Evolutionary conservation across 2,797 vertebrate species (phyloP).

Genomic region (Echiichthys vipera): DNA sequence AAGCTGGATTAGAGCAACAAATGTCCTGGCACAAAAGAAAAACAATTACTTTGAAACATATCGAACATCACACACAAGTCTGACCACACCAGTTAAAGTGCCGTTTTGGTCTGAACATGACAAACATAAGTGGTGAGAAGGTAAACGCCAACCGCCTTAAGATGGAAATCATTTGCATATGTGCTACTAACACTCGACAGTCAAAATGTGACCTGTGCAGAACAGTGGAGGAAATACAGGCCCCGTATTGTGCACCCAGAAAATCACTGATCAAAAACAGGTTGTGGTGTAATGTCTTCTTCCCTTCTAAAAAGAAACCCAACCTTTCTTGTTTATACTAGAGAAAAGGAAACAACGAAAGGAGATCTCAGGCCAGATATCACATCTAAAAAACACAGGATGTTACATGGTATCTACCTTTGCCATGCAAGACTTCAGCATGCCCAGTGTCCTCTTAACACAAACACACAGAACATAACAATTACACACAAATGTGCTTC

Average conservation of each 20-base stretch:
- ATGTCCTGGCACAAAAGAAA: conserved; percentile 15
- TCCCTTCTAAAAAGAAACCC: conserved; percentile 8
- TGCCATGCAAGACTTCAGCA: conserved; percentile 1
- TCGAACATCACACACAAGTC: not conserved
- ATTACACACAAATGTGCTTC: not conserved
- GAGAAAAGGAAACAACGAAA: conserved; percentile 17
- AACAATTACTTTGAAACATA: conserved; percentile 29
- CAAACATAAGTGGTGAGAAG: not conserved
- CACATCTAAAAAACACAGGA: conserved; percentile 5
- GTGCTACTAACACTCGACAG: conserved; percentile 10
- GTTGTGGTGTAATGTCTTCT: conserved; percentile 36
- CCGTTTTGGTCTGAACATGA: not conserved
- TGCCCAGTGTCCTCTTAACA: not conserved
- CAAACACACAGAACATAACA: conserved; percentile 4
- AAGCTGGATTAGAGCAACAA: conserved; percentile 38
- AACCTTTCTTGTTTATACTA: not conserved
- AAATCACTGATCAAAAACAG: conserved; percentile 57
- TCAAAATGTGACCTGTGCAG: conserved; percentile 22
- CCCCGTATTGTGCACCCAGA: conserved; percentile 26
- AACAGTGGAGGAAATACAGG: conserved; percentile 31
- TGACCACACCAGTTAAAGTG: not conserved
- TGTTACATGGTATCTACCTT: not conserved
- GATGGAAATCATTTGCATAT: conserved; percentile 20
- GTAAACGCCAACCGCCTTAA: conserved; percentile 12
- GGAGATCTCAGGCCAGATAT: conserved; percentile 6